These are phyloP conservation scores for Drosophila mauritiana DNA, from an alignment of 1,140 invertebrate genomes.

Conservation along the genomic window DNA sequence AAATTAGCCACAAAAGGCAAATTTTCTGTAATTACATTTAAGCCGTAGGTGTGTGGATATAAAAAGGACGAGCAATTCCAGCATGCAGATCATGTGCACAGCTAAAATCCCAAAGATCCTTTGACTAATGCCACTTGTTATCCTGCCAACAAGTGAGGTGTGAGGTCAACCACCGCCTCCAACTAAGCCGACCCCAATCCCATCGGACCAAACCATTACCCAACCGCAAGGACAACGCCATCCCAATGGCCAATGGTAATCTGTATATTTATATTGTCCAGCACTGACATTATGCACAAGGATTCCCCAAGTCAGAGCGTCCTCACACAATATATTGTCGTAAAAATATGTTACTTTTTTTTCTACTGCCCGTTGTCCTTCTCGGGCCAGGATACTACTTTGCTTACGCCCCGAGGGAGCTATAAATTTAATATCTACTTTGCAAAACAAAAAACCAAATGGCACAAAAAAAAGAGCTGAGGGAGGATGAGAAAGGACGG, in stretches of 20 bases:
- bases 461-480: constrained; percentile 42
- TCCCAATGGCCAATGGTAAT: constrained; percentile 60
- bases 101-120: constrained; percentile 32
- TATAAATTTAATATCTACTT: constrained; percentile 84
- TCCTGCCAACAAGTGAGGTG: constrained; percentile 35
- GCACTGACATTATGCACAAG: constrained; percentile 74
- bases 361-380: constrained; percentile 25
- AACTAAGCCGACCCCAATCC: constrained; percentile 34
- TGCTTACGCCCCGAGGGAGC: constrained; percentile 81
- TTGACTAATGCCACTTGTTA: constrained; percentile 59
- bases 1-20: constrained; percentile 72
- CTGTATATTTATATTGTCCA: constrained; percentile 81
- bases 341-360: constrained; percentile 80
- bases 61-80: constrained; percentile 5
- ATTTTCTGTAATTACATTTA: constrained; percentile 74
- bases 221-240: constrained; percentile 47
- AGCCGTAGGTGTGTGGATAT: constrained; percentile 50
- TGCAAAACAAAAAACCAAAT: constrained; percentile 81
- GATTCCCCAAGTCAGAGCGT: constrained; percentile 62
- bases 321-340: constrained; percentile 75
- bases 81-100: constrained; percentile 62
- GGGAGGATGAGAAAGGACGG: constrained; percentile 9
- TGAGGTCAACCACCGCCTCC: constrained; percentile 12
- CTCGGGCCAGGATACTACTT: constrained; percentile 63
- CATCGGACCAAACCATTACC: constrained; percentile 50